These are phyloP conservation scores for Manis crassicaudata DNA, from an alignment of 2,797 vertebrate genomes.

Conservation along the genomic window DNA sequence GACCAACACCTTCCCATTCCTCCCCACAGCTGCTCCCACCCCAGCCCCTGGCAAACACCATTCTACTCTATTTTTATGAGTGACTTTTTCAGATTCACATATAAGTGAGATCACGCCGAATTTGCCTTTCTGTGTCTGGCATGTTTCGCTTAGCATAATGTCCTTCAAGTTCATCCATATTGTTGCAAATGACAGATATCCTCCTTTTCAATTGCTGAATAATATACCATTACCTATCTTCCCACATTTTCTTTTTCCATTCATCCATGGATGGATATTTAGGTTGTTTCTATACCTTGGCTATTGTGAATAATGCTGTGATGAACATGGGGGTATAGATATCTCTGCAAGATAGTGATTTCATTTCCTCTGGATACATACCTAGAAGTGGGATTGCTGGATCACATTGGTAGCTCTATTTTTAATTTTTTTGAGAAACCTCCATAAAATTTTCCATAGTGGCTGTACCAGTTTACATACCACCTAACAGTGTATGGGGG, in stretches of 20 bases:
- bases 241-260: neutral
- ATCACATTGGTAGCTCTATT: neutral
- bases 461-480: neutral
- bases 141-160: neutral
- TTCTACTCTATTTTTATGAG: neutral
- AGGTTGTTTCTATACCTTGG: neutral
- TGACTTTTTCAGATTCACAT: neutral
- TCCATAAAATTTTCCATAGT: neutral
- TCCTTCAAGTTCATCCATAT: neutral
- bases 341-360: neutral
- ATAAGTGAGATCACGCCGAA: neutral
- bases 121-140: neutral
- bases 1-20: neutral
- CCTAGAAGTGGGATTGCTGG: neutral
- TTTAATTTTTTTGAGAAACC: neutral
- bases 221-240: neutral
- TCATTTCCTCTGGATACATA: neutral
- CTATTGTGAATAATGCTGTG: neutral
- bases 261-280: neutral
- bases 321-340: neutral
- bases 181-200: neutral
- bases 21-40: neutral
- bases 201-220: neutral
- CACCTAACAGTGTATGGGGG: no score
- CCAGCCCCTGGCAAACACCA: neutral